These are phyloP conservation scores for Aurelia coerulea DNA, from an alignment of 30 jellyfish, hydroid and myxozoan species.

Conservation along the genomic window DNA sequence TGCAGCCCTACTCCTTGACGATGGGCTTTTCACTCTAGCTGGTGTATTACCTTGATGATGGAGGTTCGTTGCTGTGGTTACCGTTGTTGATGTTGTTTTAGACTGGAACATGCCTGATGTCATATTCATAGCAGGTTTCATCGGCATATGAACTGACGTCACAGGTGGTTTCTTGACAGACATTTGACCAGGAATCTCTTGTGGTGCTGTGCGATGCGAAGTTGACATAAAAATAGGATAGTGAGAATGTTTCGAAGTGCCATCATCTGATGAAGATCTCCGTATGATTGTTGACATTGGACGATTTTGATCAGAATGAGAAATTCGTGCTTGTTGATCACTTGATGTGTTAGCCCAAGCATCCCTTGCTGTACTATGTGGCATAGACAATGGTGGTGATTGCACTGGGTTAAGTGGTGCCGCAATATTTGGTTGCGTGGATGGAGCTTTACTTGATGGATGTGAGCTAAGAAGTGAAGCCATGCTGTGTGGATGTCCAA, in stretches of 20 bases:
- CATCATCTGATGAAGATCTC: neutral
- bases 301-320: neutral
- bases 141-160: neutral
- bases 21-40: neutral
- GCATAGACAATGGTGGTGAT: neutral
- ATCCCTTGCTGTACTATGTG: neutral
- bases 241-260: neutral
- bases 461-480: constrained; percentile 49
- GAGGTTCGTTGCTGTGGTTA: neutral
- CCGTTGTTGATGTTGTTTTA: neutral
- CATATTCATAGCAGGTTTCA: neutral
- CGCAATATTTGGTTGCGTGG: constrained; percentile 1
- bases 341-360: neutral
- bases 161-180: neutral
- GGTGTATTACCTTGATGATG: neutral
- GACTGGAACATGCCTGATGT: neutral
- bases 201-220: neutral
- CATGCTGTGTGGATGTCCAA: constrained; percentile 62
- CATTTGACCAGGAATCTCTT: neutral
- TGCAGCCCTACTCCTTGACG: neutral
- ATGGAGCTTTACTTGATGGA: constrained; percentile 10
- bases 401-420: neutral
- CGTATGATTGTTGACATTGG: neutral
- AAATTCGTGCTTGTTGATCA: neutral
- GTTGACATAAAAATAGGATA: neutral